Conservation (phyloP, 2,888 invertebrate species). For the Lamellibrachia satsuma region DNA sequence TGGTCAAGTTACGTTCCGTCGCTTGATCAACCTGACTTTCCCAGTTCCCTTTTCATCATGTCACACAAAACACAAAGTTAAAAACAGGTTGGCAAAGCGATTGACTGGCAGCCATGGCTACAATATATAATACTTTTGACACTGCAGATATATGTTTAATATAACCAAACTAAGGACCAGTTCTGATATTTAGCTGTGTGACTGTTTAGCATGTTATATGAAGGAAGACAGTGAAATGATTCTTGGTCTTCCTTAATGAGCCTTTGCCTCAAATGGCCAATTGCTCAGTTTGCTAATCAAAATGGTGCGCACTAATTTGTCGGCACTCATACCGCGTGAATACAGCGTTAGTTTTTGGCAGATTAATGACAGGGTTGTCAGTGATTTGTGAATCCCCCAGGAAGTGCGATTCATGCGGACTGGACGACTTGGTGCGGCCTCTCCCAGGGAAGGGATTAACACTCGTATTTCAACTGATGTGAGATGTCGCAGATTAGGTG, state of each 20-base stretch:
- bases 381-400: neutral
- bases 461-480: neutral
- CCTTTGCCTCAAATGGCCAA: neutral
- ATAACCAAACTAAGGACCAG: too few relatives aligned
- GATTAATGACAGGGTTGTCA: neutral
- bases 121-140: too few relatives aligned
- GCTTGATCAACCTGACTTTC: too few relatives aligned
- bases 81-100: too few relatives aligned
- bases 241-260: neutral
- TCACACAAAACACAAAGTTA: too few relatives aligned
- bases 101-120: too few relatives aligned
- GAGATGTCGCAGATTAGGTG: neutral
- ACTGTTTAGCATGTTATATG: too few relatives aligned
- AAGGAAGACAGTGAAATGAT: neutral
- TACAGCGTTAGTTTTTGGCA: slow-evolving; percentile 10
- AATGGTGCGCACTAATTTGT: neutral
- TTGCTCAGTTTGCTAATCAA: neutral
- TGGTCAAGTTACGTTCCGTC: too few relatives aligned
- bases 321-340: neutral
- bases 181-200: too few relatives aligned
- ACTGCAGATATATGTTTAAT: too few relatives aligned
- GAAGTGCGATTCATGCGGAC: neutral
- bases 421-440: neutral
- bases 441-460: neutral
- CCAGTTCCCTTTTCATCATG: too few relatives aligned